These are phyloP conservation scores for Papilio elwesi DNA, from an alignment of 2,888 invertebrate genomes.

Conservation along the genomic window DNA sequence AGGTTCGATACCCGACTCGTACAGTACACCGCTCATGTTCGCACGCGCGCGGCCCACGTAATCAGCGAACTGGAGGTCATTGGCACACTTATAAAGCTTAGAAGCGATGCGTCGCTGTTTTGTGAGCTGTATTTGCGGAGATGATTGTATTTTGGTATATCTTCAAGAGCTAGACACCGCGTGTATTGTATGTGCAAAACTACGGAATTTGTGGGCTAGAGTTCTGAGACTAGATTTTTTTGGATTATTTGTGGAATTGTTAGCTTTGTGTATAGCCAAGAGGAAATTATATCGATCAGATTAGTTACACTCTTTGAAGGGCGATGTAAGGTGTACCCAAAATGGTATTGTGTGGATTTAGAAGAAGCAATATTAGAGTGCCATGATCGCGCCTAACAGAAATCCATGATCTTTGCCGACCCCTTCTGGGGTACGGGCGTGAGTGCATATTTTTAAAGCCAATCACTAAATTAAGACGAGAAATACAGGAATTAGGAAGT, in stretches of 20 bases:
- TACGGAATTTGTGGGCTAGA: not conserved
- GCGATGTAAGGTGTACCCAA: too few species aligned
- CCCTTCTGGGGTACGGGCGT: too few species aligned
- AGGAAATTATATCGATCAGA: too few species aligned
- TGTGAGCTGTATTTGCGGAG: constrained; percentile 14
- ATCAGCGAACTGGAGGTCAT: constrained; percentile 21
- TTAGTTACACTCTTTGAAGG: too few species aligned
- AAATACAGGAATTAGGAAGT: too few species aligned
- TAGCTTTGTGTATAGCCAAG: not conserved
- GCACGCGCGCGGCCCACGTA: constrained; percentile 17
- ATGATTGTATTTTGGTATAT: constrained; percentile 5
- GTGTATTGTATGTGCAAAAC: not conserved
- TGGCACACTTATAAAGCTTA: constrained; percentile 36
- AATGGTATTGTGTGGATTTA: too few species aligned
- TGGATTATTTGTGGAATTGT: not conserved
- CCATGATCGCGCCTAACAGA: too few species aligned
- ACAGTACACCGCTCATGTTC: constrained; percentile 9
- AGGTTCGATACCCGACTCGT: constrained; percentile 20
- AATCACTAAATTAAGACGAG: too few species aligned
- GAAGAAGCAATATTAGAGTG: too few species aligned
- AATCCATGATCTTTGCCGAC: too few species aligned
- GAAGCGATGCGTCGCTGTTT: constrained; percentile 24
- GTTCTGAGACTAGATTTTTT: not conserved
- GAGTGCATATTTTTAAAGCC: too few species aligned
- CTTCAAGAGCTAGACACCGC: not conserved